Evolutionary conservation across 53 echinoderm and acorn worm genomes (phyloP).

Genomic region (Paracentrotus lividus): DNA sequence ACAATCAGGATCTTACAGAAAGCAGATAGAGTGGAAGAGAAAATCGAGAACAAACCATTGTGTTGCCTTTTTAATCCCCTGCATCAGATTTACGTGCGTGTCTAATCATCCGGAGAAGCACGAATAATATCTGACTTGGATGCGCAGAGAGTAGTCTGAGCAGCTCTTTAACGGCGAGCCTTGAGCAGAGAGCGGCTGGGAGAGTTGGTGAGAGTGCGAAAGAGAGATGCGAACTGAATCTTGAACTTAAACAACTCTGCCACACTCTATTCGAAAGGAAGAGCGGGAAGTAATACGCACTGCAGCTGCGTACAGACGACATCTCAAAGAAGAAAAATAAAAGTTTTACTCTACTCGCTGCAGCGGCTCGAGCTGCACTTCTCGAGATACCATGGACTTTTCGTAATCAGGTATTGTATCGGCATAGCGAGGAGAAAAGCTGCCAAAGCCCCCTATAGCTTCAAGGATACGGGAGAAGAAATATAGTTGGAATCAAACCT

Average conservation of each 20-base stretch:
- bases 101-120: background rate
- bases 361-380: background rate
- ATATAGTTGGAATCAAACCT: background rate
- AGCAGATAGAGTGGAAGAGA: background rate
- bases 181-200: constrained; percentile 18
- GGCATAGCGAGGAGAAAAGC: background rate
- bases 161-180: background rate
- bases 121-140: constrained; percentile 2
- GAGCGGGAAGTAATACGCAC: background rate
- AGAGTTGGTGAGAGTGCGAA: background rate
- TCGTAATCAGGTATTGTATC: background rate
- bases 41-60: background rate
- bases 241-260: constrained; percentile 56
- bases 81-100: constrained; percentile 9
- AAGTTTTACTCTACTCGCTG: constrained; percentile 11
- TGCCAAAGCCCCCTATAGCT: background rate
- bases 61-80: constrained; percentile 25
- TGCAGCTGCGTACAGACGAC: background rate
- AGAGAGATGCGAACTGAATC: background rate
- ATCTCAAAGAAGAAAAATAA: background rate
- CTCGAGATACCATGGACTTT: background rate
- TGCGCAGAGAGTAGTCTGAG: constrained; percentile 17
- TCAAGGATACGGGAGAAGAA: background rate
- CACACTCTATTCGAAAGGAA: background rate
- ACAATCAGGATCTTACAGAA: background rate